Base-by-base conservation (phyloP, 2,113 vertebrate genomes). In the Entelurus aequoreus region DNA sequence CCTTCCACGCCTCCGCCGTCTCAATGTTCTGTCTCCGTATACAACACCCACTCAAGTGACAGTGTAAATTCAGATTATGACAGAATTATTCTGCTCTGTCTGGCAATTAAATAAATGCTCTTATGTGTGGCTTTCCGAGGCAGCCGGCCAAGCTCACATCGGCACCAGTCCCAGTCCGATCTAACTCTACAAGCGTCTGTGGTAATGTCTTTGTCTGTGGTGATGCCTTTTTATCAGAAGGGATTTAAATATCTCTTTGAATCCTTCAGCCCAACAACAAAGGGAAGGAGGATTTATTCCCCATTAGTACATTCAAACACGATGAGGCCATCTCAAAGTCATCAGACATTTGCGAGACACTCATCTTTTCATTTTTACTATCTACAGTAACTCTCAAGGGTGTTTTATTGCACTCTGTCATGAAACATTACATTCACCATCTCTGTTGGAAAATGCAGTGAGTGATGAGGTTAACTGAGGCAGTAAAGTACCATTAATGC, bases 21-120 rank as follows among this genome's bases (percentile, higher is more conserved):
- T 74, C 63, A 47, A 63, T 69, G 61, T 75, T 72, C 44, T 50
- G 61, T 75, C 78, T 85, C 79, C 54, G 75, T 80, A 76, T 71
- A 69, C 72, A 75, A 73, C 71, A 69, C 82, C 70, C 60, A 76
- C 81, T 84, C 80, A 78, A 82, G 76, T 66, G 69, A 79, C 76
- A 80, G 77, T 84, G 81, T 86, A 83, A 86, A 86, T 88, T 86
- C 77, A 81, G 78, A 84, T 86, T 85, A 91, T 90, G 88, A 88
- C 90, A 90, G 86, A 93, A 94, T 94, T 93, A 91, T 91, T 93
- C 90, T 90, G 91, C 91, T 92, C 92, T 92, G 90, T 89, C 88
- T 93, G 88, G 87, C 91, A 93, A 95, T 94, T 93, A 91, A 93
- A 92, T 93, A 91, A 93, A 92, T 88, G 86, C 78, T 77, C 90